Conservation (phyloP, 2,113 vertebrate genomes). For the Syrrhaptes paradoxus region DNA sequence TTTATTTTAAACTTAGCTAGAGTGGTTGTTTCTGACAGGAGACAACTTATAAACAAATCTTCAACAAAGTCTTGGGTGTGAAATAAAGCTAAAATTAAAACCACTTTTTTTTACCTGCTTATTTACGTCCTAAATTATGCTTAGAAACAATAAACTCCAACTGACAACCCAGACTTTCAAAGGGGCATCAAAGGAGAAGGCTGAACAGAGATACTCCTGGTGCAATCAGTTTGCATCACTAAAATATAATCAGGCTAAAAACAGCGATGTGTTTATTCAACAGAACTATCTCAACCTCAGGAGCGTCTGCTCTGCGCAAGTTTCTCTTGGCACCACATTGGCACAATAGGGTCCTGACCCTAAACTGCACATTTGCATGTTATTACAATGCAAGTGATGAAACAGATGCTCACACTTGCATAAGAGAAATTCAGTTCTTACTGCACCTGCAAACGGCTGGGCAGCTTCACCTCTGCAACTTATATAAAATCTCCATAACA, state of each 20-base stretch:
- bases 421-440: neutral
- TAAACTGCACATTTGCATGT: neutral
- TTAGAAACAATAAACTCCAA: neutral
- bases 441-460: neutral
- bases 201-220: neutral
- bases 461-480: neutral
- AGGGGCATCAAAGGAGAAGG: neutral
- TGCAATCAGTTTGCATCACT: neutral
- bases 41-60: neutral
- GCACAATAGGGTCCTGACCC: neutral
- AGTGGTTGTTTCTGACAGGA: neutral
- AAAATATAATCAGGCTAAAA: neutral
- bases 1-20: neutral
- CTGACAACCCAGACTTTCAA: neutral
- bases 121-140: neutral
- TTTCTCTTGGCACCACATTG: neutral
- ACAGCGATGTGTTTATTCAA: constrained; percentile 28
- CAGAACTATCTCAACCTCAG: neutral
- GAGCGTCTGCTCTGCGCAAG: neutral
- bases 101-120: neutral
- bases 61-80: neutral
- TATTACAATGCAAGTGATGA: neutral
- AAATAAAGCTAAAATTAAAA: neutral
- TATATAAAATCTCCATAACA: neutral
- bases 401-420: neutral